Conservation (phyloP, 2,797 vertebrate genomes). For the Leptatherina wallacei region DNA sequence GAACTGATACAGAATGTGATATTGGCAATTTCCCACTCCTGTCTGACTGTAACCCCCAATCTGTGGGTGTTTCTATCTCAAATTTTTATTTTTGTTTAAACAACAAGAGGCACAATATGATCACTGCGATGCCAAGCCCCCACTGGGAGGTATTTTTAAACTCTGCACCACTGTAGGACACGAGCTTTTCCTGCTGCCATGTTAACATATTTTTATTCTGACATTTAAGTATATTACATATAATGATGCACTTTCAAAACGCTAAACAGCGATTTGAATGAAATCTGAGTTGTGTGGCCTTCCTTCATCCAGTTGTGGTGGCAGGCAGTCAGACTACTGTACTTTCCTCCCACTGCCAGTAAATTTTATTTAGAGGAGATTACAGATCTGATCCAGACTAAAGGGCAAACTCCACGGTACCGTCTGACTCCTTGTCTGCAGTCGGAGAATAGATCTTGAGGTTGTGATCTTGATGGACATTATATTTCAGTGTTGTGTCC, state of each 20-base stretch:
- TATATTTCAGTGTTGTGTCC: constrained; percentile 30
- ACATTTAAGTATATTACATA: constrained; percentile 74
- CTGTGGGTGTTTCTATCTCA: constrained; percentile 64
- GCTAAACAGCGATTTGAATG: constrained; percentile 81
- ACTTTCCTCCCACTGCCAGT: constrained; percentile 78
- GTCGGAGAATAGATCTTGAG: constrained; percentile 47
- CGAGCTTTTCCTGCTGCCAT: constrained; percentile 41
- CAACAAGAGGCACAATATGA: constrained; percentile 54
- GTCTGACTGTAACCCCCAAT: constrained; percentile 57
- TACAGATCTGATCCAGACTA: constrained; percentile 78
- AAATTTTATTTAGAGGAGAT: constrained; percentile 82
- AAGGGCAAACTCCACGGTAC: constrained; percentile 65
- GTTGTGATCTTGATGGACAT: constrained; percentile 39
- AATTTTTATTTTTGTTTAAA: constrained; percentile 31
- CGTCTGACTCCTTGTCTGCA: constrained; percentile 66
- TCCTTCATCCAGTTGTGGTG: constrained; percentile 73
- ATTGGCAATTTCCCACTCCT: constrained; percentile 46
- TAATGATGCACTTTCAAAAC: constrained; percentile 81
- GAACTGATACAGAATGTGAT: constrained; percentile 41
- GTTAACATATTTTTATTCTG: constrained; percentile 76
- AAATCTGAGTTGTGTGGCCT: constrained; percentile 76
- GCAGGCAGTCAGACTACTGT: constrained; percentile 75
- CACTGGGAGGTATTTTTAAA: constrained; percentile 68
- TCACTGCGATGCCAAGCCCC: constrained; percentile 51
- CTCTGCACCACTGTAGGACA: constrained; percentile 41